Conservation (phyloP, 2,113 vertebrate species). For the Onychostruthus taczanowskii region DNA sequence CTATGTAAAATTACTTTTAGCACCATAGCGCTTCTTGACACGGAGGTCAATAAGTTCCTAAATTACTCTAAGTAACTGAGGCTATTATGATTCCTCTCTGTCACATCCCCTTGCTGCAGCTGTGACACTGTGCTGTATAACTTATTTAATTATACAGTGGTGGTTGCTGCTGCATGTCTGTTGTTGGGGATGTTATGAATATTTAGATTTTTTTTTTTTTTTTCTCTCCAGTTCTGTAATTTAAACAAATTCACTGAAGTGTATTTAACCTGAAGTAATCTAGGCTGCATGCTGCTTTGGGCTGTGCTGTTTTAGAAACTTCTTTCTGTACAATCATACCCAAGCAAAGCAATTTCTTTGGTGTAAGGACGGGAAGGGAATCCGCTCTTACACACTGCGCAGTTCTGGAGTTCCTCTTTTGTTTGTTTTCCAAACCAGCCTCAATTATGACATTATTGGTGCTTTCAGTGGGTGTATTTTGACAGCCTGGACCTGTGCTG, state of each 20-base stretch:
- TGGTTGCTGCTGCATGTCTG: neutral
- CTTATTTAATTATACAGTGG: slow-evolving; percentile 34
- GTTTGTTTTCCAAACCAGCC: neutral
- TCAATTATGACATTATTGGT: neutral
- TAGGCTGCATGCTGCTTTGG: neutral
- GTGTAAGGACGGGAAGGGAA: neutral
- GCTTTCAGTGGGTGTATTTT: neutral
- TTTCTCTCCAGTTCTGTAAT: neutral
- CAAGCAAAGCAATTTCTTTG: neutral
- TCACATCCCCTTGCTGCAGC: neutral
- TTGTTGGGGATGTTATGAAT: neutral
- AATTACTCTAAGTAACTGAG: slow-evolving; percentile 2
- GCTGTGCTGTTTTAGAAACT: neutral
- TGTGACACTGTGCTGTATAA: neutral
- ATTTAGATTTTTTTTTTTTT: neutral
- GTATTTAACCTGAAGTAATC: slow-evolving; percentile 32
- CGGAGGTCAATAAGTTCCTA: slow-evolving; percentile 9
- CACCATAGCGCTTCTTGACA: neutral
- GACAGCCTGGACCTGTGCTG: neutral
- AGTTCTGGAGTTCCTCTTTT: neutral
- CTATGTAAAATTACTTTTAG: neutral
- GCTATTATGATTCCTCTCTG: slow-evolving; percentile 24
- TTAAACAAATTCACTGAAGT: neutral
- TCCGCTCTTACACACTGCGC: rapidly evolving
- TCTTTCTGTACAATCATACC: neutral